Evolutionary conservation across 2,797 vertebrate species (phyloP).

Genomic region (Prionace glauca): DNA sequence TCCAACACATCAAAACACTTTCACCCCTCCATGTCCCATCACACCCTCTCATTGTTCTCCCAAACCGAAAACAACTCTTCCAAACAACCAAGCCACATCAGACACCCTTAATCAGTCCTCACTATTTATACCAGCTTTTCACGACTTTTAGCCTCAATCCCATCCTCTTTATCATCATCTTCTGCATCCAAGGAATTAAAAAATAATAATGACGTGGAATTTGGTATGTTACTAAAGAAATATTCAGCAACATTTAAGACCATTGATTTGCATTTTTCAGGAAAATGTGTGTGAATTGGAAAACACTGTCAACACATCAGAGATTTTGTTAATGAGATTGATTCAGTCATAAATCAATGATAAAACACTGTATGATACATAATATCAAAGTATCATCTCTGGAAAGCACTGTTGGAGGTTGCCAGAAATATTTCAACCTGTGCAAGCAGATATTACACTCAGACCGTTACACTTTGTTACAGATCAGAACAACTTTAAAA

Average conservation of each 20-base stretch:
- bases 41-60: not conserved
- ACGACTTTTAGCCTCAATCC: not conserved
- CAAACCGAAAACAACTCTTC: not conserved
- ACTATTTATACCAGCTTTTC: not conserved
- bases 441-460: not conserved
- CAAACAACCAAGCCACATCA: not conserved
- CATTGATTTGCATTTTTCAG: not conserved
- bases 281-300: not conserved
- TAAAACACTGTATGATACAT: not conserved
- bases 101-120: not conserved
- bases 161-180: not conserved
- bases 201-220: not conserved
- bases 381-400: not conserved
- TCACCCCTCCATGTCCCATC: not conserved
- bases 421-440: not conserved
- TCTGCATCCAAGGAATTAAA: not conserved
- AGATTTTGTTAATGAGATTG: not conserved
- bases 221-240: not conserved
- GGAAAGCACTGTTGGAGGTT: not conserved
- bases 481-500: not conserved
- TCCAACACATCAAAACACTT: not conserved
- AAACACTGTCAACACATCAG: not conserved
- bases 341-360: not conserved
- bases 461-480: not conserved
- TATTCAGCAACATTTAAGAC: not conserved